Percentiles rank a stretch among this genome's conserved stretches.
phyloP scores from a whole-genome alignment of 2,113 vertebrate species.

The Lynx canadensis region DNA sequence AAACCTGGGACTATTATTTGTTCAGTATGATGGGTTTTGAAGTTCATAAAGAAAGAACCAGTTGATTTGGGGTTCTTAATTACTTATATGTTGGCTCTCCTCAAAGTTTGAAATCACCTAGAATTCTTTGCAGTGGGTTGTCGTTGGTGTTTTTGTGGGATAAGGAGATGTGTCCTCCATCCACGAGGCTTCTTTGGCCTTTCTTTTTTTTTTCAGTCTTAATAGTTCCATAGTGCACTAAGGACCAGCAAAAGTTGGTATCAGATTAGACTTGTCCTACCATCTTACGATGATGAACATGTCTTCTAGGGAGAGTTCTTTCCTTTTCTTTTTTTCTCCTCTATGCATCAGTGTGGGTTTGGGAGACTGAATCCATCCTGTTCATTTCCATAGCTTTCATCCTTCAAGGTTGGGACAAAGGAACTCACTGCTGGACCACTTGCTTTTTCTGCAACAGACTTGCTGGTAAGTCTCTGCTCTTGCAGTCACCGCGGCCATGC shows the following conservation, averaged over 20 bases:
- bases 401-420: neutral
- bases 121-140: neutral
- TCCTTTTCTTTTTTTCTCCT: neutral
- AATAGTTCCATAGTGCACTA: neutral
- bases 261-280: neutral
- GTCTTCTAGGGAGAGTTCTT: neutral
- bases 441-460: neutral
- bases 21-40: neutral
- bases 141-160: neutral
- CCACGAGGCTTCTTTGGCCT: neutral
- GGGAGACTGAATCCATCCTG: neutral
- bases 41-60: neutral
- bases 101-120: neutral
- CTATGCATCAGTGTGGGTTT: neutral
- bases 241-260: no score
- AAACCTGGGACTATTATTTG: neutral
- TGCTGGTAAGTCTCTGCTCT: neutral
- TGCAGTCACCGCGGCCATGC: neutral
- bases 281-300: neutral
- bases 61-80: neutral
- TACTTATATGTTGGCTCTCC: neutral
- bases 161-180: neutral
- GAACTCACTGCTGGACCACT: no score
- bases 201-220: neutral
- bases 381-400: neutral